phyloP scores from a whole-genome alignment of 2,888 invertebrate species.

The Gastracanthus pulcherrimus region DNA sequence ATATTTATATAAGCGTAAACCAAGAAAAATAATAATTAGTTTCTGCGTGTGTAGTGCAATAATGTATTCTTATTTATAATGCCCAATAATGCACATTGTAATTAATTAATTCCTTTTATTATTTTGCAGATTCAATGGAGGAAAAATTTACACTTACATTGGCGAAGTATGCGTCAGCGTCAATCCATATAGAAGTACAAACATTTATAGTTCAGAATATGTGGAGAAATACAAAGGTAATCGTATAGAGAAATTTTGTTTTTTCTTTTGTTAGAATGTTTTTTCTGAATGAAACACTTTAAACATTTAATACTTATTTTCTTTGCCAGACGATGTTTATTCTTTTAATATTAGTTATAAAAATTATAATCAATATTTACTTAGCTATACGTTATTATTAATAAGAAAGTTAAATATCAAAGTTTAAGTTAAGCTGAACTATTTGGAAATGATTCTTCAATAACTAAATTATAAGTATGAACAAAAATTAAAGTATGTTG shows the following conservation, averaged over 20 bases:
- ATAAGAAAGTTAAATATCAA: too few species aligned
- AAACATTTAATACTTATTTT: too few species aligned
- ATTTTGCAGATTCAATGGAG: constrained; percentile 89
- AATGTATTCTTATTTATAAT: background rate
- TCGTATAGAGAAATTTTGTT: background rate
- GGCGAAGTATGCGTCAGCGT: constrained; percentile 98
- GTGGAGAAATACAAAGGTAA: constrained; percentile 93
- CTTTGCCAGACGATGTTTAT: too few species aligned
- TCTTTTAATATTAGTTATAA: too few species aligned
- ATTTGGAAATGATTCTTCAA: too few species aligned
- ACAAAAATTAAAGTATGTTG: constrained; percentile 29
- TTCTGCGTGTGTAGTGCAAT: background rate
- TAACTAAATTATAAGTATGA: background rate
- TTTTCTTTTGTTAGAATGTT: background rate
- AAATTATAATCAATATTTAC: too few species aligned
- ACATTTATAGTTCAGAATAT: constrained; percentile 92
- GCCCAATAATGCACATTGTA: background rate
- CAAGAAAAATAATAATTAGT: too few species aligned
- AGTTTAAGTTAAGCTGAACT: too few species aligned
- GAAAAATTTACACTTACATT: constrained; percentile 98
- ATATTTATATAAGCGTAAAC: too few species aligned
- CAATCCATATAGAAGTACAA: constrained; percentile 96
- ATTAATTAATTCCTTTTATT: constrained; percentile 63
- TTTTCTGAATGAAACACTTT: background rate
- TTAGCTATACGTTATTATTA: too few species aligned